phyloP scores from a whole-genome alignment of 2,888 invertebrate genomes.

The Xylophagus ater region DNA sequence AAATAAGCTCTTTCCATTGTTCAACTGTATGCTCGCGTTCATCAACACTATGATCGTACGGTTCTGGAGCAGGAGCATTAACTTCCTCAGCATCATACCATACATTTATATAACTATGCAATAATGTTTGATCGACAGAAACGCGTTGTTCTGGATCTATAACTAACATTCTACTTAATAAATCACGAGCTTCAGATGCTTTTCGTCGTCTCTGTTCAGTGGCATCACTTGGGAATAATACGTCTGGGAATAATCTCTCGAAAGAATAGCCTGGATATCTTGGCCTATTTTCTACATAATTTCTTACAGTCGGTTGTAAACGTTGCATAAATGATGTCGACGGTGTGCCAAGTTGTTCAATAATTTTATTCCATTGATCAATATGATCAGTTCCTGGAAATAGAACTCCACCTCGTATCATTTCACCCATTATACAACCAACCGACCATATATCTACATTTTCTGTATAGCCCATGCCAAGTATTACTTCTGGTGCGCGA shows the following conservation, averaged over 20 bases:
- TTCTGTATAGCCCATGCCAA: constrained; percentile 99
- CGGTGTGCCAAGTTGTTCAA: constrained; percentile 94
- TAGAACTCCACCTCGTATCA: constrained; percentile 97
- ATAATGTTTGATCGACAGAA: constrained; percentile 94
- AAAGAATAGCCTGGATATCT: constrained; percentile 90
- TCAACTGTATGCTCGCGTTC: constrained; percentile 98
- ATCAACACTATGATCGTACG: constrained; percentile 98
- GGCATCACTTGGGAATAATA: constrained; percentile 93
- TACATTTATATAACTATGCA: constrained; percentile 98
- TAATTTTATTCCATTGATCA: constrained; percentile 99
- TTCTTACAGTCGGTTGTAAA: constrained; percentile 92
- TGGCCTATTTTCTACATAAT: constrained; percentile 98
- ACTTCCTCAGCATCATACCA: constrained; percentile 99
- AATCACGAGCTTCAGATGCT: constrained; percentile 90
- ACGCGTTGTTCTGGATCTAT: constrained; percentile 97
- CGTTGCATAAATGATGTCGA: constrained; percentile 94
- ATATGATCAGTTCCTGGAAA: constrained; percentile 99
- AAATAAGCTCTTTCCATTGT: constrained; percentile 99
- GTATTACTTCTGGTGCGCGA: constrained; percentile 94
- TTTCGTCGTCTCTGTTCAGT: constrained; percentile 92
- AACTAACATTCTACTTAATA: constrained; percentile 95
- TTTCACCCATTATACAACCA: constrained; percentile 99
- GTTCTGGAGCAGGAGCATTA: constrained; percentile 94
- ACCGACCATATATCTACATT: constrained; percentile 99
- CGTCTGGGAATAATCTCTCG: constrained; percentile 95